Evolutionary conservation across 1,140 invertebrate genomes (phyloP).

Genomic region (Laodelphax striatellus): DNA sequence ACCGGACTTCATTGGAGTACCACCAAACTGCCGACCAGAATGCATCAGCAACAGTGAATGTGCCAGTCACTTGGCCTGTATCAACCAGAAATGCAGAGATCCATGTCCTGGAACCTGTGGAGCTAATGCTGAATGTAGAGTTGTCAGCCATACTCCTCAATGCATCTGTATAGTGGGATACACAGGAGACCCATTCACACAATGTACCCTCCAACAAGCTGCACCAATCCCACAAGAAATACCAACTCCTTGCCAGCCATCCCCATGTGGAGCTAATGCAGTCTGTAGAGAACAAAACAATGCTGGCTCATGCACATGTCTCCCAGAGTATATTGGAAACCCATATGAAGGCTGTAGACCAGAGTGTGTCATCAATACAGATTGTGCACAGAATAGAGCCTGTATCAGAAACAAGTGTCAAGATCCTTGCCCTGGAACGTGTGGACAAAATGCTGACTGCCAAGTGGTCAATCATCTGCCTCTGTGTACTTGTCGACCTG

Average conservation of each 20-base stretch:
- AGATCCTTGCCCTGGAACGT: slow-evolving; percentile 64
- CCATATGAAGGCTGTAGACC: slow-evolving; percentile 61
- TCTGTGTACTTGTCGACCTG: slow-evolving; percentile 53
- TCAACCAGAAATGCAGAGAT: slow-evolving; percentile 47
- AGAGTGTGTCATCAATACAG: slow-evolving; percentile 57
- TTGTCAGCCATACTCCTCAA: slow-evolving; percentile 39
- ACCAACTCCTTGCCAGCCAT: slow-evolving; percentile 57
- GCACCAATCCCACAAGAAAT: slow-evolving; percentile 19
- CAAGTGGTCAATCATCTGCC: slow-evolving; percentile 60
- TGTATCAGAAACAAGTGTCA: slow-evolving; percentile 62
- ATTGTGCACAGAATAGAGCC: slow-evolving; percentile 57
- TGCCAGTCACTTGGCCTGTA: slow-evolving; percentile 44
- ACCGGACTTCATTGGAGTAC: slow-evolving; percentile 41
- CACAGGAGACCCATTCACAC: slow-evolving; percentile 38
- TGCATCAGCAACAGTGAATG: slow-evolving; percentile 51
- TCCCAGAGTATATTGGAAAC: slow-evolving; percentile 46
- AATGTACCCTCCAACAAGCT: slow-evolving; percentile 29
- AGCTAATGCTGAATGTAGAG: slow-evolving; percentile 34
- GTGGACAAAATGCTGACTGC: slow-evolving; percentile 61
- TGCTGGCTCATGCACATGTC: slow-evolving; percentile 50
- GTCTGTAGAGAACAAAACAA: slow-evolving; percentile 48
- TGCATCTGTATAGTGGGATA: slow-evolving; percentile 40
- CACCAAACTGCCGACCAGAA: slow-evolving; percentile 52
- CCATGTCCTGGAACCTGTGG: slow-evolving; percentile 48
- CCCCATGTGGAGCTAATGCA: slow-evolving; percentile 61